Base-by-base conservation (phyloP, 2,888 invertebrate species). In the Torymus texanus region DNA sequence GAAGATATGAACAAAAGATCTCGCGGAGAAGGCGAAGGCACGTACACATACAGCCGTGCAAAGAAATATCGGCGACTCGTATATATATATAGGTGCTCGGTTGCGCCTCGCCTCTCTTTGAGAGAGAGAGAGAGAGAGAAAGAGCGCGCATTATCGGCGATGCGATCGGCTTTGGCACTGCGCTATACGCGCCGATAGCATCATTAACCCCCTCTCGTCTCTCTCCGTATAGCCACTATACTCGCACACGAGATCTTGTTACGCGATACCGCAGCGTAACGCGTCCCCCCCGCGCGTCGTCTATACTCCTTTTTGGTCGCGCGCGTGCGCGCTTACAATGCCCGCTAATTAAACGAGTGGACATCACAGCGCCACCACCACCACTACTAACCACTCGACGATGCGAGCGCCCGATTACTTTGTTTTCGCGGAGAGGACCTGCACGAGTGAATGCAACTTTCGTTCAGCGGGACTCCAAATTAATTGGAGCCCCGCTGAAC, bases 91-190 rank as follows among this genome's bases (percentile, higher is more conserved):
- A 83, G 68, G 80, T 70, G 62, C 72, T 59, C 51, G 65, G 65
- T 71, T 65, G 71, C 68, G 79, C 76, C 41, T 41, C 41, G 41
- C 41, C 41, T 41, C 41, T 41, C 8, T 8, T 21, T 61, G 70
- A 79, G 81, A 72, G 80, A 74, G n/a, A n/a, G n/a, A n/a, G n/a
- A n/a, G n/a, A n/a, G 80, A 78, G 71, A 16, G 56, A 63, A 21
- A 73, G 75, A 59, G 67, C 16, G 85, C 83, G 84, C 83, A 84
- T 88, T 41, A 89, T 89, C 89, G 84, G 87, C 87, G 89, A 88
- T 89, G 88, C 89, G 86, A 90, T 90, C 90, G 88, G 87, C 87
- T 88, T 89, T 90, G 88, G 90, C 89, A 89, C 89, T 89, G 89
- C 41, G 89, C 41, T 21, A 11, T 62, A 24, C 86, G 86, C 86